Conservation (phyloP, 2,113 vertebrate species). For the Heteronetta atricapilla region DNA sequence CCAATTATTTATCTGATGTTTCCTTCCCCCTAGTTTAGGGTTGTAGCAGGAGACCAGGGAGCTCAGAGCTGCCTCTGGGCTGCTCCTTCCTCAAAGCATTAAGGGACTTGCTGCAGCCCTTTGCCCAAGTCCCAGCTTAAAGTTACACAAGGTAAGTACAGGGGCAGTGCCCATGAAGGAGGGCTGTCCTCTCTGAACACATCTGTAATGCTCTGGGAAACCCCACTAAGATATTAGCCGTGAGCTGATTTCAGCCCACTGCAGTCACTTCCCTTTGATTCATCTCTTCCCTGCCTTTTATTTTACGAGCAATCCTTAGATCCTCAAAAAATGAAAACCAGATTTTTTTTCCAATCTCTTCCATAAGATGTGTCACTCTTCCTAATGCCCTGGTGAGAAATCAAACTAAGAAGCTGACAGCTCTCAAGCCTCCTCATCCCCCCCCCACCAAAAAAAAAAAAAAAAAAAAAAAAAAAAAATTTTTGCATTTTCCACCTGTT, state of each 20-base stretch:
- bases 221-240: accelerated
- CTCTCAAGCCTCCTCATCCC: not conserved
- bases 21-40: accelerated
- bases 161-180: not conserved
- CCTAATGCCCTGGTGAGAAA: not conserved
- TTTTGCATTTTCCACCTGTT: not conserved
- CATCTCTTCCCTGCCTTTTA: not conserved
- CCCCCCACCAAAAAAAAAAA: not conserved
- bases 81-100: accelerated
- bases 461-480: no score
- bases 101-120: accelerated
- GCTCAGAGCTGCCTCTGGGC: not conserved
- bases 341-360: not conserved
- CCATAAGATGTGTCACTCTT: not conserved
- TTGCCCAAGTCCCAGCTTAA: not conserved
- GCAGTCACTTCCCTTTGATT: not conserved
- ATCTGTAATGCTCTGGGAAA: not conserved
- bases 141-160: accelerated
- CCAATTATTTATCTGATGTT: accelerated
- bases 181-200: not conserved
- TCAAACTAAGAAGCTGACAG: no score
- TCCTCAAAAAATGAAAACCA: not conserved
- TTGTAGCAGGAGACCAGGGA: not conserved
- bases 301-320: not conserved
- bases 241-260: accelerated